Base-by-base conservation (phyloP, 1,140 invertebrate species). In the Carposina sasakii region DNA sequence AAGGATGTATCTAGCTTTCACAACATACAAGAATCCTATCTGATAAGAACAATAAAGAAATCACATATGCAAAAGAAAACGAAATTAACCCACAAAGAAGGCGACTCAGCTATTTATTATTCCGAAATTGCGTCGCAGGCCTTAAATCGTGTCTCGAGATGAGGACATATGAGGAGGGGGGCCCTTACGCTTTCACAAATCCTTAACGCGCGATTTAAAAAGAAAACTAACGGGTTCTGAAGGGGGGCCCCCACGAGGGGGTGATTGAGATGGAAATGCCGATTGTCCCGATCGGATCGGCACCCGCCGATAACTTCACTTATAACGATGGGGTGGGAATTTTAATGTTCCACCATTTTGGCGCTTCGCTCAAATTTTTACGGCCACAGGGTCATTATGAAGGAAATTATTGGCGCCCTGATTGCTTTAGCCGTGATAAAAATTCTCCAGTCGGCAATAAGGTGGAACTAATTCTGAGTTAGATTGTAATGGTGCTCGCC, bases 331-430 rank as follows among this genome's bases (percentile, higher is more conserved):
- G 76, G 72, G 76, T 75, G 78, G 71, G 78, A 84, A 82, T 83
- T 83, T 83, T 83, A 84, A 84, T 81, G 79, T 77, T 63, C 74
- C 75, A 75, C 79, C 79, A 84, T 84, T 84, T 81, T 81, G 77
- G 77, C 77, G 77, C 79, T 79, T 79, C 78, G 77, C 77, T 81
- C 77, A 81, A 83, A 83, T 83, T 83, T n/a, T 83, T 83, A 83
- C 73, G 79, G 81, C 68, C 76, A 54, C 66, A 52, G 54, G 77
- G 77, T 83, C 77, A 81, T 84, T 81, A 83, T 83, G 79, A 84
- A 71, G 76, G 79, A 81, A 84, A 84, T 84, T 81, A 79, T 84
- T 77, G 77, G 79, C 77, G 70, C 75, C 77, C 77, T 84, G 81
- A 84, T 81, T 84, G 77, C 81, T 76, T 76, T 74, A 64, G 68